A percentile compares a stretch with the other conserved stretches of the same genome.
These are phyloP conservation scores for Chirona hameri DNA, from an alignment of 2,888 invertebrate species.

Conservation along the genomic window DNA sequence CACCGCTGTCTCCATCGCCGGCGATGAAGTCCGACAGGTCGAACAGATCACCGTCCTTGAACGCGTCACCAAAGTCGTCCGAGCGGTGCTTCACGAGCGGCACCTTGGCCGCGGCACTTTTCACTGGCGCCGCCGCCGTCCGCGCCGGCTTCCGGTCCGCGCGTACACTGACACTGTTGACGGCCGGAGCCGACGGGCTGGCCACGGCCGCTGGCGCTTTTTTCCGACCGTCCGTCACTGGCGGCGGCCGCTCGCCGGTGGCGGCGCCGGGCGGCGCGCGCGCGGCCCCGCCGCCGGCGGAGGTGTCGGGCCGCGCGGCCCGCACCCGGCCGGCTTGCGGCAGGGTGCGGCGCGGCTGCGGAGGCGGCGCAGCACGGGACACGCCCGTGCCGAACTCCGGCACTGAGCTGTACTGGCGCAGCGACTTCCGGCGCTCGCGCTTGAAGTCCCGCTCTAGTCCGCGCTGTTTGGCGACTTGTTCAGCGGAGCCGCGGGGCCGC, in stretches of 20 bases:
- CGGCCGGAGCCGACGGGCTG: not conserved
- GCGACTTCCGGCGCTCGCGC: slow-evolving; percentile 24
- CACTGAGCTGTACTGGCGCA: slow-evolving; percentile 25
- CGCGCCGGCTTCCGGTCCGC: not conserved
- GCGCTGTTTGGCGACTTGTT: not conserved
- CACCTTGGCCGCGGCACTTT: not conserved
- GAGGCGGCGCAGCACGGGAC: not conserved
- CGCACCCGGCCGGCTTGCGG: not conserved
- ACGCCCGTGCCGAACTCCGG: not conserved
- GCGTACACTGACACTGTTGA: not conserved
- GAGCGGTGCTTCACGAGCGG: not conserved
- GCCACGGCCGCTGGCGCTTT: not conserved
- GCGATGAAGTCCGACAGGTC: slow-evolving; percentile 27
- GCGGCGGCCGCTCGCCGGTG: not conserved
- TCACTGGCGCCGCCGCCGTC: not conserved
- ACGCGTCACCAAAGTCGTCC: slow-evolving; percentile 24
- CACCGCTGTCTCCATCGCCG: not conserved
- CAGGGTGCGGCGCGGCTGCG: slow-evolving; percentile 1
- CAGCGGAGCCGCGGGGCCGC: not conserved
- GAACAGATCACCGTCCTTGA: slow-evolving; percentile 25
- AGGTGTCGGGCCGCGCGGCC: not conserved
- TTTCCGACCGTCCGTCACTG: not conserved
- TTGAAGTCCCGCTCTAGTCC: slow-evolving; percentile 9
- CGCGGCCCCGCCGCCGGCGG: not conserved
- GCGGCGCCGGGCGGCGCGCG: not conserved